Percentiles rank a stretch among this genome's conserved stretches.
These are phyloP conservation scores for Dicaeum eximium DNA, from an alignment of 2,113 vertebrate genomes.

Conservation along the genomic window DNA sequence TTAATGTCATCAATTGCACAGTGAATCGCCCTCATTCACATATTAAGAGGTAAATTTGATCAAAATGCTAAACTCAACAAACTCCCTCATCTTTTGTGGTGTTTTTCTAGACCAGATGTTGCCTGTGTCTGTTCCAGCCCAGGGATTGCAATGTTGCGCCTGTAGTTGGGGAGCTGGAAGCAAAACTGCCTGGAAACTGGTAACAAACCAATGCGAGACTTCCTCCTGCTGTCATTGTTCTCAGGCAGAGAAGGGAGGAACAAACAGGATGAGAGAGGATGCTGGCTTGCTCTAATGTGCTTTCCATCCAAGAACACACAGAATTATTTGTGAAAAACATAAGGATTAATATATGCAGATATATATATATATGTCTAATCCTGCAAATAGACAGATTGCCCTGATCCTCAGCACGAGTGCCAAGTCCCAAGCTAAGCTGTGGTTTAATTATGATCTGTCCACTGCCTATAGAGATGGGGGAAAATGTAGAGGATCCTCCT, in stretches of 20 bases:
- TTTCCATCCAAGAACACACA: not conserved
- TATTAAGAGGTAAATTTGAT: not conserved
- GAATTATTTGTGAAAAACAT: not conserved
- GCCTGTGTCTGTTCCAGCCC: not conserved
- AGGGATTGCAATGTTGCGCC: not conserved
- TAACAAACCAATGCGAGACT: constrained; percentile 47
- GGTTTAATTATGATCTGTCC: not conserved
- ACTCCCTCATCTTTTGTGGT: not conserved
- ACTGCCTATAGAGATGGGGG: not conserved
- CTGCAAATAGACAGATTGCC: not conserved
- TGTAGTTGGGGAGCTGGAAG: not conserved
- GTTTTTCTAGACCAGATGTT: not conserved
- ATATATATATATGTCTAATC: not conserved
- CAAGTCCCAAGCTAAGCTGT: not conserved
- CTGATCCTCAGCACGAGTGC: not conserved
- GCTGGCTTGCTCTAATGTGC: not conserved
- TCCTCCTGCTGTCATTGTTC: constrained; percentile 39
- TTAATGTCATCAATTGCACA: accelerated
- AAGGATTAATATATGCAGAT: not conserved
- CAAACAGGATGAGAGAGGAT: not conserved
- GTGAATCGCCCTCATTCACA: not conserved
- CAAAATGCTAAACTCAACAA: not conserved
- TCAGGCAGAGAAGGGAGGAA: not conserved
- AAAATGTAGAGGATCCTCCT: not conserved
- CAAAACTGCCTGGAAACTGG: constrained; percentile 57